Evolutionary conservation across 2,113 vertebrate species (phyloP).

Genomic region (Prinia subflava): DNA sequence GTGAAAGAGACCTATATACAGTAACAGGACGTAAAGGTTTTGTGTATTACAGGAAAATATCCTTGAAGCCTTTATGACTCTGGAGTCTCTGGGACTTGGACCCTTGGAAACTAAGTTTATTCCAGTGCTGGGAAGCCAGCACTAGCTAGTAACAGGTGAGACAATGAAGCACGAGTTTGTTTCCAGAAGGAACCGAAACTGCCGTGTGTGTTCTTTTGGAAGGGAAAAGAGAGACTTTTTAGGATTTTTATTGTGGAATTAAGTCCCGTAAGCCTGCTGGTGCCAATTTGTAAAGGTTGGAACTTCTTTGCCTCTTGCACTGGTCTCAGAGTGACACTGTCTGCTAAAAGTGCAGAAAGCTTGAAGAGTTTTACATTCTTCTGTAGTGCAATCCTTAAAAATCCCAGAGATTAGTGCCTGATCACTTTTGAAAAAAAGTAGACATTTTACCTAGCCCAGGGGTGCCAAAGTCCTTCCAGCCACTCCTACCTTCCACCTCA

Average conservation of each 20-base stretch:
- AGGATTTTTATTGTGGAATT: background rate
- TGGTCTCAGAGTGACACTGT: slow-evolving; percentile 59
- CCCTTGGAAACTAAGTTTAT: slow-evolving; percentile 66
- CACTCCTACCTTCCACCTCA: slow-evolving; percentile 40
- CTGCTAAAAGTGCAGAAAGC: slow-evolving; percentile 69
- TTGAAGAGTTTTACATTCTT: slow-evolving; percentile 70
- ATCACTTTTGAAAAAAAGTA: slow-evolving; percentile 69
- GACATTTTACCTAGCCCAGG: slow-evolving; percentile 67
- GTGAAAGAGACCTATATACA: slow-evolving; percentile 51
- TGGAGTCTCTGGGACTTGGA: slow-evolving; percentile 75
- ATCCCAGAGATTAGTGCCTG: slow-evolving; percentile 77
- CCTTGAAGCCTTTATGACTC: slow-evolving; percentile 48
- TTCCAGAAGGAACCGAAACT: slow-evolving; percentile 67
- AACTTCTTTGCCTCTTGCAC: slow-evolving; percentile 63
- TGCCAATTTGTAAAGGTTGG: slow-evolving; percentile 49
- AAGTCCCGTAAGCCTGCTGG: slow-evolving; percentile 66
- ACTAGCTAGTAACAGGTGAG: slow-evolving; percentile 34
- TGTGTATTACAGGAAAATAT: slow-evolving; percentile 38
- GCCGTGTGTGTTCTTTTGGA: slow-evolving; percentile 39
- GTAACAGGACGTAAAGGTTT: slow-evolving; percentile 52
- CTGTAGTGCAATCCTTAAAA: slow-evolving; percentile 77
- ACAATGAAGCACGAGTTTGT: slow-evolving; percentile 53
- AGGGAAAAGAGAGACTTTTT: slow-evolving; percentile 55
- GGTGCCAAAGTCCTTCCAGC: slow-evolving; percentile 59
- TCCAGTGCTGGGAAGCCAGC: slow-evolving; percentile 54